Percentiles rank a stretch among this genome's conserved stretches.
Evolutionary conservation across 2,888 invertebrate genomes (phyloP).

Genomic region (Leucoptera coffeella): DNA sequence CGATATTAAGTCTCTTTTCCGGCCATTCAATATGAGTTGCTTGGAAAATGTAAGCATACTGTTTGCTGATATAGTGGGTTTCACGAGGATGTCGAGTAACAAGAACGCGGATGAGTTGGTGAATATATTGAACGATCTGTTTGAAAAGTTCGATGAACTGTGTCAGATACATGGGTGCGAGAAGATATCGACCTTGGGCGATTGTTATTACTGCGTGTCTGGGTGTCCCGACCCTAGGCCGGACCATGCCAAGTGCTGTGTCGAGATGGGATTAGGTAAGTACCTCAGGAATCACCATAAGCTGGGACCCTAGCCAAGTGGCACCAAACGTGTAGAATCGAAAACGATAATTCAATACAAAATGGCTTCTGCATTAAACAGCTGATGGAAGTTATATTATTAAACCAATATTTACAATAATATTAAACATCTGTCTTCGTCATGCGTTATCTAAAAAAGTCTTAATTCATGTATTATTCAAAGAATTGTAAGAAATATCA

Average conservation of each 20-base stretch:
- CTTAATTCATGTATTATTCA: too few species aligned
- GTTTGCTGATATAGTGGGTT: slow-evolving; percentile 97
- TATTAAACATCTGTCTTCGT: too few species aligned
- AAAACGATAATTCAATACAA: too few species aligned
- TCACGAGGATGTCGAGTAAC: slow-evolving; percentile 94
- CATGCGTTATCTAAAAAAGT: too few species aligned
- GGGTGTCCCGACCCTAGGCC: slow-evolving; percentile 89
- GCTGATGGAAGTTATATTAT: too few species aligned
- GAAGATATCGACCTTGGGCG: slow-evolving; percentile 92
- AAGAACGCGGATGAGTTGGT: slow-evolving; percentile 95
- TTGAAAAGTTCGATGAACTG: slow-evolving; percentile 89
- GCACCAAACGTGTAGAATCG: not conserved
- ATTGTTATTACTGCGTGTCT: slow-evolving; percentile 92
- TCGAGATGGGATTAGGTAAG: slow-evolving; percentile 89
- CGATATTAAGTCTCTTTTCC: slow-evolving; percentile 77
- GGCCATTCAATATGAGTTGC: slow-evolving; percentile 94
- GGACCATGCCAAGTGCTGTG: slow-evolving; percentile 92
- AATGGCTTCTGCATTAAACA: too few species aligned
- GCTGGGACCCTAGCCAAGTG: too few species aligned
- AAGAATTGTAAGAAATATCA: too few species aligned
- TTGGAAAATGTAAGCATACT: slow-evolving; percentile 96
- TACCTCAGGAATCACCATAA: too few species aligned
- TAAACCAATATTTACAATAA: too few species aligned
- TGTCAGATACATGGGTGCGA: slow-evolving; percentile 88
- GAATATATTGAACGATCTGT: slow-evolving; percentile 90